phyloP scores from a whole-genome alignment of 2,797 vertebrate genomes.

The Leucoraja ocellata region DNA sequence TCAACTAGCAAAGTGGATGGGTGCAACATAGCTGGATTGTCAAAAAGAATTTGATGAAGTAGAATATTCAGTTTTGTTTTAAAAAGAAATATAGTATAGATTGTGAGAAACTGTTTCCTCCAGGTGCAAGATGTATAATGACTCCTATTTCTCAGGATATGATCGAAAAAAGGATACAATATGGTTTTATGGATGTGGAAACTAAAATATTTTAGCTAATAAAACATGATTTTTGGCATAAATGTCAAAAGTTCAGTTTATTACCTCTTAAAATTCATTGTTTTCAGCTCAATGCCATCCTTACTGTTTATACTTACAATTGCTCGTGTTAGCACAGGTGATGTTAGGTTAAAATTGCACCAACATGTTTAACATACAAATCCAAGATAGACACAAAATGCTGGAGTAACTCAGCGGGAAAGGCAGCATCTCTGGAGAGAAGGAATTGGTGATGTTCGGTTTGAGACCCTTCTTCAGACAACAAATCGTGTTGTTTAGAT shows the following conservation, averaged over 20 bases:
- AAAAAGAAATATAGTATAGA: too few species aligned
- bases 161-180: not conserved
- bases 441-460: too few species aligned
- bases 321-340: not conserved
- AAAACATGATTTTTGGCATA: not conserved
- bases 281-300: not conserved
- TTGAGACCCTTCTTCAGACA: too few species aligned
- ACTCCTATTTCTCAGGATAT: too few species aligned
- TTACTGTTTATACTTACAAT: not conserved
- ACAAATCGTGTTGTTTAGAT: not conserved
- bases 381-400: not conserved
- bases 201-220: not conserved
- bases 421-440: too few species aligned
- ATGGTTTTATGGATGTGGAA: not conserved
- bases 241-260: not conserved
- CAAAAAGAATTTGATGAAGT: too few species aligned
- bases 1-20: too few species aligned
- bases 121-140: too few species aligned
- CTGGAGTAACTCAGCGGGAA: too few species aligned
- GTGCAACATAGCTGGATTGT: too few species aligned
- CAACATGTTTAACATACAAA: not conserved
- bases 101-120: too few species aligned
- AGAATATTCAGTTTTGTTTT: too few species aligned
- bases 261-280: not conserved
- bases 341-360: not conserved